Conservation (phyloP, 2,888 invertebrate species). For the Xiphydria camelus region DNA sequence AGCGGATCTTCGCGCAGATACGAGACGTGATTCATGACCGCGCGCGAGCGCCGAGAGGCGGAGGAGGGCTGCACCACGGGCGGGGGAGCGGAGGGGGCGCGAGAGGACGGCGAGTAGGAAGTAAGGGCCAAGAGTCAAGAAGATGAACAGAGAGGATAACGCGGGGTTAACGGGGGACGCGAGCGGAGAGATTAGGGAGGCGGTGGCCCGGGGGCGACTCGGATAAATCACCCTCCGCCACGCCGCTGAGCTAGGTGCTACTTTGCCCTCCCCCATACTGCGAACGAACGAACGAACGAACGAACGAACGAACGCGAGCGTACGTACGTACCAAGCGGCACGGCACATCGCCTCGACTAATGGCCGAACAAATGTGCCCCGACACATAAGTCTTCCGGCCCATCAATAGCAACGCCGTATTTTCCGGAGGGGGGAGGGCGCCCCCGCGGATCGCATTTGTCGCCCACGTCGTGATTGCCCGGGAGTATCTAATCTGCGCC, state of each 20-base stretch:
- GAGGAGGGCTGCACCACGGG: neutral
- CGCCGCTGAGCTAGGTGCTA: slow-evolving; percentile 24
- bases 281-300: neutral
- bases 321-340: slow-evolving; percentile 6
- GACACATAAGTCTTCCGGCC: slow-evolving; percentile 32
- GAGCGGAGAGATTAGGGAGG: slow-evolving; percentile 40
- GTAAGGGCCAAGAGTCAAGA: slow-evolving; percentile 35
- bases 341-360: slow-evolving; percentile 28
- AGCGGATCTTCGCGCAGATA: slow-evolving; percentile 25
- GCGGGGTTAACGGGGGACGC: slow-evolving; percentile 34
- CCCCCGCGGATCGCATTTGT: slow-evolving; percentile 13
- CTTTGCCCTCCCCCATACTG: slow-evolving; percentile 23
- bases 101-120: slow-evolving; percentile 17
- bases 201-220: slow-evolving; percentile 35
- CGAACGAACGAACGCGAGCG: slow-evolving; percentile 9
- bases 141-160: slow-evolving; percentile 39
- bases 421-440: slow-evolving; percentile 7
- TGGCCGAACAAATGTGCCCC: slow-evolving; percentile 34
- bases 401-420: slow-evolving; percentile 28
- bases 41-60: neutral
- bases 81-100: slow-evolving; percentile 12
- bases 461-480: neutral
- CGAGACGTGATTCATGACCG: slow-evolving; percentile 30
- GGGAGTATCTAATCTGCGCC: slow-evolving; percentile 1
- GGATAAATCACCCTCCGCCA: slow-evolving; percentile 38